Percentiles rank a stretch among this genome's conserved stretches.
These are phyloP conservation scores for Trogon surrucura DNA, from an alignment of 2,113 vertebrate species.

Conservation along the genomic window DNA sequence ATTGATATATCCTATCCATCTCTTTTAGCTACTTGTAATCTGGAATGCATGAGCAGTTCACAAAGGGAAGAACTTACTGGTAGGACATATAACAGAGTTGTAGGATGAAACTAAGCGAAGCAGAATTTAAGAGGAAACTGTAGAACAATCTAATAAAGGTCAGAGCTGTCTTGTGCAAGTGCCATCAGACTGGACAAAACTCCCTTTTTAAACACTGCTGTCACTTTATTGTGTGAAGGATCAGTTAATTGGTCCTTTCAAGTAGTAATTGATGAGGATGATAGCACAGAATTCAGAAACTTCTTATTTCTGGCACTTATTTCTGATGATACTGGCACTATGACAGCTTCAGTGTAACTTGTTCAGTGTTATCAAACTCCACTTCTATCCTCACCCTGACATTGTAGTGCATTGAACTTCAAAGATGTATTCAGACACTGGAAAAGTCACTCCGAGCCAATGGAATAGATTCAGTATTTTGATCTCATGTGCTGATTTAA, in stretches of 20 bases:
- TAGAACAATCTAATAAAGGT: background rate
- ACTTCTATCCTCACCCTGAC: background rate
- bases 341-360: background rate
- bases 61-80: background rate
- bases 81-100: background rate
- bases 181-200: background rate
- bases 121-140: background rate
- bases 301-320: background rate
- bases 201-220: background rate
- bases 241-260: background rate
- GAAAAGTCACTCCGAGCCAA: background rate
- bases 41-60: background rate
- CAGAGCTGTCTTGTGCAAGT: background rate
- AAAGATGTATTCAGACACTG: background rate
- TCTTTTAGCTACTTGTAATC: background rate
- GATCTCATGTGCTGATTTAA: background rate
- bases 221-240: background rate
- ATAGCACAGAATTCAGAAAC: background rate
- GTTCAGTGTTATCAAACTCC: background rate
- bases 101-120: no score
- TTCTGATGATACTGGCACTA: background rate
- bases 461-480: background rate
- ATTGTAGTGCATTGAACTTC: background rate
- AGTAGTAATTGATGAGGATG: background rate
- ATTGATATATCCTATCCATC: background rate